Conservation (phyloP, 2,113 vertebrate species). For the Lathamus discolor region DNA sequence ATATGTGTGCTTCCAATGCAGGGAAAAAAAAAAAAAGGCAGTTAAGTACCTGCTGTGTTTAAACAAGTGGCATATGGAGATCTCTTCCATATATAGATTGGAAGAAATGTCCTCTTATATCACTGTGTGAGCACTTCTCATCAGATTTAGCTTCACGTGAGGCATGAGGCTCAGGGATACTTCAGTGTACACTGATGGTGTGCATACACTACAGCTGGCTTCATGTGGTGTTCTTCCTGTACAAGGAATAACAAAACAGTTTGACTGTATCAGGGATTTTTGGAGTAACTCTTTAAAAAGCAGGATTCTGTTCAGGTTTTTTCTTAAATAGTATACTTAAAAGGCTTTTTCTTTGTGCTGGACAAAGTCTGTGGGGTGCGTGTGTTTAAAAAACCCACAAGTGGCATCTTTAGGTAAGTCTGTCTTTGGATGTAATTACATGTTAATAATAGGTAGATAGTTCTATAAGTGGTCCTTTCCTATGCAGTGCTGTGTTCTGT, state of each 20-base stretch:
- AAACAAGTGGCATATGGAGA: not conserved
- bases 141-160: not conserved
- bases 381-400: not conserved
- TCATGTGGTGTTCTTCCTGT: not conserved
- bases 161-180: not conserved
- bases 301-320: not conserved
- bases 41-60: not conserved
- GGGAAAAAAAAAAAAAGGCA: not conserved
- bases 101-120: not conserved
- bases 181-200: not conserved
- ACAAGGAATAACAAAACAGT: not conserved
- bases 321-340: not conserved
- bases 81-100: not conserved
- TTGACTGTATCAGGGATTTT: not conserved
- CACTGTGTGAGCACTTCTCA: not conserved
- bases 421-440: not conserved
- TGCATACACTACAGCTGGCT: not conserved
- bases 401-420: not conserved
- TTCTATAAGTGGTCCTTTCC: not conserved
- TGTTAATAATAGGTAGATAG: not conserved
- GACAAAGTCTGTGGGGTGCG: not conserved
- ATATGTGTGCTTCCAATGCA: not conserved
- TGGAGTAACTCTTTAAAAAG: not conserved
- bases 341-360: not conserved
- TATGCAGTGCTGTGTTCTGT: not conserved